phyloP scores from a whole-genome alignment of 2,888 invertebrate genomes.

The Acrobasis suavella region DNA sequence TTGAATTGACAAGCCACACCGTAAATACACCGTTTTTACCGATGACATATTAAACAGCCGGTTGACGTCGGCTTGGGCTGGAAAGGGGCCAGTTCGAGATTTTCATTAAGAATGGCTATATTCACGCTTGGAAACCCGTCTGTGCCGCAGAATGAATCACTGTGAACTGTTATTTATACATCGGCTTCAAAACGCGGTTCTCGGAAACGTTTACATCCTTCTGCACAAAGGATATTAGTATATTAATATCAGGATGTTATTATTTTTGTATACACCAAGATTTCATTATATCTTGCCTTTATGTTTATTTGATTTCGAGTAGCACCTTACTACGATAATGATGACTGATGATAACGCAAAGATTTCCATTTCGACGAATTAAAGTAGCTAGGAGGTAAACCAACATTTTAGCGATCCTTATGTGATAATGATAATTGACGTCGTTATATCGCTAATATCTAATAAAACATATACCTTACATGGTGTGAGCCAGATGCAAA shows the following conservation, averaged over 20 bases:
- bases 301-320: too few species aligned
- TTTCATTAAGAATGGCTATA: slow-evolving; percentile 22
- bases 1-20: slow-evolving; percentile 24
- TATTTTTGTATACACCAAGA: not conserved
- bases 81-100: slow-evolving; percentile 33
- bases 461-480: too few species aligned
- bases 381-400: too few species aligned
- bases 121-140: slow-evolving; percentile 5
- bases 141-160: slow-evolving; percentile 14
- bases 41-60: slow-evolving; percentile 26
- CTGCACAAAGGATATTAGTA: not conserved
- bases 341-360: too few species aligned
- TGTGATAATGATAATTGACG: too few species aligned
- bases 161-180: slow-evolving; percentile 18
- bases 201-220: slow-evolving; percentile 14
- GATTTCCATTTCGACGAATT: too few species aligned
- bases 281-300: too few species aligned
- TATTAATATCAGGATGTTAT: not conserved
- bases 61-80: slow-evolving; percentile 26
- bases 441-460: too few species aligned
- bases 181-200: slow-evolving; percentile 6
- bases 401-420: too few species aligned
- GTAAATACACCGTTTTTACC: slow-evolving; percentile 20
- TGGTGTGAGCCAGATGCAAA: too few species aligned
- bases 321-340: too few species aligned